Percentiles rank a stretch among this genome's conserved stretches.
phyloP scores from a whole-genome alignment of 2,888 invertebrate genomes.

The Rhagium mordax region DNA sequence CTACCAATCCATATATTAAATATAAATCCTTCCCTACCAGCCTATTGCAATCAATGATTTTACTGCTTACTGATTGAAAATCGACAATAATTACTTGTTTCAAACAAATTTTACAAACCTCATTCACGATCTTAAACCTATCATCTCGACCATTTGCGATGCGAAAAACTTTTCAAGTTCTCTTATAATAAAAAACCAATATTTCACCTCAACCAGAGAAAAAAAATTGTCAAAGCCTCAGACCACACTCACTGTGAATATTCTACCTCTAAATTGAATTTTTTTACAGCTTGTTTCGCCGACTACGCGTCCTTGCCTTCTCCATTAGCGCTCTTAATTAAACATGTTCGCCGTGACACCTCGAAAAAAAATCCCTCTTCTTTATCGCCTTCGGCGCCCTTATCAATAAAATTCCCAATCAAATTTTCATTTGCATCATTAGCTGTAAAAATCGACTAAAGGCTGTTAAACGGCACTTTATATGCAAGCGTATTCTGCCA shows the following conservation, averaged over 20 bases:
- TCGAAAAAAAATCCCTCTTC: background rate
- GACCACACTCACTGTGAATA: background rate
- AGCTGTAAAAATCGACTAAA: conserved; percentile 31
- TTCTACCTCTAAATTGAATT: background rate
- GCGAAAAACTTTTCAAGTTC: background rate
- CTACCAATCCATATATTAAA: too few relatives aligned
- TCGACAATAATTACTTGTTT: too few relatives aligned
- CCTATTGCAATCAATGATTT: too few relatives aligned
- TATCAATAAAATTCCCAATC: conserved; percentile 35
- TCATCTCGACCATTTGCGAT: too few relatives aligned
- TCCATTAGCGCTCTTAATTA: background rate
- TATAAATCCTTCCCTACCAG: too few relatives aligned
- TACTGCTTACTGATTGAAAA: too few relatives aligned
- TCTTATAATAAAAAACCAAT: background rate
- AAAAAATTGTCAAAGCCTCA: background rate
- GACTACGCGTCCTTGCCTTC: background rate
- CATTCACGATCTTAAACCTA: too few relatives aligned
- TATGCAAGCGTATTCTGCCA: conserved; percentile 37
- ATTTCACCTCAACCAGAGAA: background rate
- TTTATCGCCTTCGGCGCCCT: background rate
- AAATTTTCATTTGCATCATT: conserved; percentile 45
- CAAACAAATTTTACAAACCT: too few relatives aligned
- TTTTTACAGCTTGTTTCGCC: background rate
- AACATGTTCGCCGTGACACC: background rate
- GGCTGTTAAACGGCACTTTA: conserved; percentile 42